Evolutionary conservation across 35 echinoderm and acorn worm genomes (phyloP).

Genomic region (Lytechinus variegatus): DNA sequence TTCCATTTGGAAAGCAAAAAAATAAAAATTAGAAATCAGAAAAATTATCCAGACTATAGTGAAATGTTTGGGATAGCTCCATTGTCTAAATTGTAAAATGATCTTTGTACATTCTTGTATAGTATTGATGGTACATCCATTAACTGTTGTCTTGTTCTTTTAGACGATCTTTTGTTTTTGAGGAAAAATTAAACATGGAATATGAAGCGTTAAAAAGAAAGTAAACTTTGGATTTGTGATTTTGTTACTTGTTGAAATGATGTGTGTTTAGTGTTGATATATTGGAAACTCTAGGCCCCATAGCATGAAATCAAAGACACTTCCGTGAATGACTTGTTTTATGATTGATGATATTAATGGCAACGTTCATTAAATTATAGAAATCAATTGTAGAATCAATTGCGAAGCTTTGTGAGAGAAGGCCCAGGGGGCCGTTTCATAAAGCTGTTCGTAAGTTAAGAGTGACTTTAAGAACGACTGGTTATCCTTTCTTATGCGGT

Average conservation of each 20-base stretch:
- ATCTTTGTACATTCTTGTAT: constrained; percentile 39
- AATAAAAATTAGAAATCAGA: not conserved
- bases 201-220: not conserved
- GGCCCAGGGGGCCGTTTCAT: too few species aligned
- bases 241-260: not conserved
- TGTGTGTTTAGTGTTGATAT: not conserved
- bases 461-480: too few species aligned
- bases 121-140: constrained; percentile 12
- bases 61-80: not conserved
- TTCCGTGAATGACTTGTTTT: too few species aligned
- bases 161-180: constrained; percentile 23
- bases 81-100: not conserved
- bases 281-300: too few species aligned
- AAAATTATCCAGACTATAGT: not conserved
- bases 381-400: too few species aligned
- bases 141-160: constrained; percentile 24
- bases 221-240: not conserved
- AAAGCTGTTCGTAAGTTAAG: too few species aligned
- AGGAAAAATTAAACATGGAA: constrained; percentile 38
- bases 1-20: not conserved
- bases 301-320: too few species aligned
- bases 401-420: too few species aligned
- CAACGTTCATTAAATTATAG: too few species aligned
- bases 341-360: too few species aligned
- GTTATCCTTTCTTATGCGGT: too few species aligned